Conservation (phyloP, 2,113 vertebrate genomes). For the Strigops habroptila region DNA sequence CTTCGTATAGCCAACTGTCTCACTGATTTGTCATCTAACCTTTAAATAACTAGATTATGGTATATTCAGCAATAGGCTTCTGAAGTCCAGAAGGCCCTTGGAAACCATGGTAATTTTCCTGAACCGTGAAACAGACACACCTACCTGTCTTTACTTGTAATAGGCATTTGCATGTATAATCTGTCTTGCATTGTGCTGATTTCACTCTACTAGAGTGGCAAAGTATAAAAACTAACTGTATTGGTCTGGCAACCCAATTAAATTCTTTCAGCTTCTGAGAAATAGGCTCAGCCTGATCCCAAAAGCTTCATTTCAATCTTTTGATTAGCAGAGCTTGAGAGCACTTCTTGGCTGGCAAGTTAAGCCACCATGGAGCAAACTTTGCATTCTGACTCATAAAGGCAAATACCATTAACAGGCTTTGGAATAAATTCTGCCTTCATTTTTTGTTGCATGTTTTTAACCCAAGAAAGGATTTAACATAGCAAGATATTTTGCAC, state of each 20-base stretch:
- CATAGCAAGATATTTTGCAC: not conserved
- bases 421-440: slow-evolving; percentile 12
- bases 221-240: not conserved
- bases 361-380: slow-evolving; percentile 16
- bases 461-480: not conserved
- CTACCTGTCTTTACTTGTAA: not conserved
- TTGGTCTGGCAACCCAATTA: not conserved
- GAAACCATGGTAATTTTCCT: slow-evolving; percentile 13
- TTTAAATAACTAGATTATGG: not conserved
- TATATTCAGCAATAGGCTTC: not conserved
- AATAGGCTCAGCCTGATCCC: slow-evolving; percentile 24
- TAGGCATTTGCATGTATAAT: not conserved
- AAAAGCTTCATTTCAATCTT: slow-evolving; percentile 30
- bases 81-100: not conserved
- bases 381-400: slow-evolving; percentile 45
- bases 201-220: not conserved
- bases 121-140: not conserved
- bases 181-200: not conserved
- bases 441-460: not conserved
- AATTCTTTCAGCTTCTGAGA: not conserved
- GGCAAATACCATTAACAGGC: not conserved
- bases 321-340: slow-evolving; percentile 39
- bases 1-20: not conserved
- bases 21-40: not conserved
- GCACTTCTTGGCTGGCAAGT: slow-evolving; percentile 16